phyloP scores from a whole-genome alignment of 2,888 invertebrate species.

The Dynastes hyllus region DNA sequence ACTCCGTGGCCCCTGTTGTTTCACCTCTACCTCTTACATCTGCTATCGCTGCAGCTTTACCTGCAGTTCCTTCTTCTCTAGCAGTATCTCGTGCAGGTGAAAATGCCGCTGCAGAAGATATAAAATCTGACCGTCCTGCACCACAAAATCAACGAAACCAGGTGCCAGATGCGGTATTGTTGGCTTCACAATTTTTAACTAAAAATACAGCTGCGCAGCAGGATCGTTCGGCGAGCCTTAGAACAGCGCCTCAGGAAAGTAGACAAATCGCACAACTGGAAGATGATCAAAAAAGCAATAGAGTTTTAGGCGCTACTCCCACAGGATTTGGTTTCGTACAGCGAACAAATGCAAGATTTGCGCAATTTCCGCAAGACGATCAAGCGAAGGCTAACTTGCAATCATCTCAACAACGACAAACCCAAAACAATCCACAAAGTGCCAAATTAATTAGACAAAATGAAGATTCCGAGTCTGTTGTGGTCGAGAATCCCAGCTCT shows the following conservation, averaged over 20 bases:
- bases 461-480: conserved; percentile 38
- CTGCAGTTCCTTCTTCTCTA: background rate
- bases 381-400: conserved; percentile 27
- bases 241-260: background rate
- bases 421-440: background rate
- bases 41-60: background rate
- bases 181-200: conserved; percentile 33
- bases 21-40: background rate
- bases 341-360: conserved; percentile 13
- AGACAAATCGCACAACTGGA: background rate
- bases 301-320: conserved; percentile 2
- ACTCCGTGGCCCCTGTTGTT: background rate
- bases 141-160: background rate
- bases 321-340: conserved; percentile 20
- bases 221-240: background rate
- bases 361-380: conserved; percentile 11
- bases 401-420: background rate
- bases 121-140: background rate
- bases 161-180: conserved; percentile 17
- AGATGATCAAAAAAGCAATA: conserved; percentile 1
- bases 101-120: background rate
- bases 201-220: conserved; percentile 26
- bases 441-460: conserved; percentile 30
- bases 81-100: background rate
- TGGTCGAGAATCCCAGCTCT: background rate